These are phyloP conservation scores for Saxidomus purpurata DNA, from an alignment of 1,140 invertebrate genomes.

Conservation along the genomic window DNA sequence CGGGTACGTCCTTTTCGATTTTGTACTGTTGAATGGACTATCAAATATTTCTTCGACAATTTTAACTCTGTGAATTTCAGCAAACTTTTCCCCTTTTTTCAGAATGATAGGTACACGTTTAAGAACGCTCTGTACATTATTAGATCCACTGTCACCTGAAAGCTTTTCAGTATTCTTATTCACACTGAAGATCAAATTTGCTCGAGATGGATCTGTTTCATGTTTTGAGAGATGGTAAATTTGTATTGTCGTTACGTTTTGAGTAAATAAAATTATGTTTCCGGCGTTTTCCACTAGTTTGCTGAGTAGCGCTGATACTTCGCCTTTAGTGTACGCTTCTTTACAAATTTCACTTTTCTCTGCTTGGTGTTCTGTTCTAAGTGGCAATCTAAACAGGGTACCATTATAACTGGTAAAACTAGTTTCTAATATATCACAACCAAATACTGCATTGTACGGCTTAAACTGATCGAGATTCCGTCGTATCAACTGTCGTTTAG, in stretches of 20 bases:
- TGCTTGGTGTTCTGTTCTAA: slow-evolving; percentile 74
- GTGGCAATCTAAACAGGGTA: slow-evolving; percentile 79
- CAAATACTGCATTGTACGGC: slow-evolving; percentile 77
- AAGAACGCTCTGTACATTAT: not conserved
- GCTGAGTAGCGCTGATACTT: slow-evolving; percentile 70
- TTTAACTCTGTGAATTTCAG: slow-evolving; percentile 8
- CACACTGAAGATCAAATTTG: slow-evolving; percentile 4
- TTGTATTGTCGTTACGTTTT: slow-evolving; percentile 72
- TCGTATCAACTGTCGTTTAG: slow-evolving; percentile 65
- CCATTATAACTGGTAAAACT: slow-evolving; percentile 66
- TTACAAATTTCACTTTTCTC: slow-evolving; percentile 76
- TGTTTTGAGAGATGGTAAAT: slow-evolving; percentile 72
- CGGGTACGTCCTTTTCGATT: no score
- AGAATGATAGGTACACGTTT: not conserved
- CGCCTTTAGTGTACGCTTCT: slow-evolving; percentile 66
- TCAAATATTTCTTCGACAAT: not conserved
- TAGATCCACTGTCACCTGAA: not conserved
- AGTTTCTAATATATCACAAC: slow-evolving; percentile 64
- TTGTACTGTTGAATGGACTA: not conserved
- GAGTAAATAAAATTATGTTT: slow-evolving; percentile 76
- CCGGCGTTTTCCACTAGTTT: slow-evolving; percentile 68
- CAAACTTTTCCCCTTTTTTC: not conserved
- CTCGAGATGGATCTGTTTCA: not conserved
- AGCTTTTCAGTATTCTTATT: not conserved
- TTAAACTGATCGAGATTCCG: slow-evolving; percentile 76